Base-by-base conservation (phyloP, 1,140 invertebrate species). In the Heliconius hewitsoni region DNA sequence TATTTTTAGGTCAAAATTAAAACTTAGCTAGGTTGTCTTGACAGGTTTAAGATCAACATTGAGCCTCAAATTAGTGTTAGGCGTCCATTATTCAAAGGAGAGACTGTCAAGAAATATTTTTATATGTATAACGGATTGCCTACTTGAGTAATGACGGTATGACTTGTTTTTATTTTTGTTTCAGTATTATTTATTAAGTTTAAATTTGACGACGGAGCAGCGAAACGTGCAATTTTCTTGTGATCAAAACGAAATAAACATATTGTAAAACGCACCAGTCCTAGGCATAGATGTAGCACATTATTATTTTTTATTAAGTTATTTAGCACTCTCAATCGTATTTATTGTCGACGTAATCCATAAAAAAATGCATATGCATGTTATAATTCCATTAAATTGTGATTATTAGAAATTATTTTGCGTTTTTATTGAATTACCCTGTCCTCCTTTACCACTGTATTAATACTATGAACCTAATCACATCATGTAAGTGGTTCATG, bases 311-410 rank as follows among this genome's bases (percentile, higher is more conserved):
- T 88, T 83, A 87, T 87, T 90, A 90, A 90, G 88, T 90, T 92
- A 89, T 89, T 90, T 91, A 91, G 93, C 91, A 94, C 91, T 90
- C 85, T 87, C 83, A 86, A 90, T 82, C 77, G 86, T 94, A 93
- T 92, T 94, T 93, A 92, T 94, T 93, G 85, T 91, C 84, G 87
- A 81, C 79, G 46, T 87, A 57, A 83, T 87, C 83, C 88, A 91
- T 90, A 87, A 86, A 46, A 23, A 88, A 83, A 89, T 91, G 90
- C 89, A 87, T 88, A 84, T 84, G 86, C 89, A 90, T 92, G 84
- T 91, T 90, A 91, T 91, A 90, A 94, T 93, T 93, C 91, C 89
- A 94, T 86, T 93, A 94, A 92, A 94, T 86, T 92, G 88, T 93
- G 88, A 94, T 94, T 93, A 92, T 87, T 91, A 92, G 86, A 87